These are phyloP conservation scores for Luperina nickerlii DNA, from an alignment of 2,888 invertebrate species.

Conservation along the genomic window DNA sequence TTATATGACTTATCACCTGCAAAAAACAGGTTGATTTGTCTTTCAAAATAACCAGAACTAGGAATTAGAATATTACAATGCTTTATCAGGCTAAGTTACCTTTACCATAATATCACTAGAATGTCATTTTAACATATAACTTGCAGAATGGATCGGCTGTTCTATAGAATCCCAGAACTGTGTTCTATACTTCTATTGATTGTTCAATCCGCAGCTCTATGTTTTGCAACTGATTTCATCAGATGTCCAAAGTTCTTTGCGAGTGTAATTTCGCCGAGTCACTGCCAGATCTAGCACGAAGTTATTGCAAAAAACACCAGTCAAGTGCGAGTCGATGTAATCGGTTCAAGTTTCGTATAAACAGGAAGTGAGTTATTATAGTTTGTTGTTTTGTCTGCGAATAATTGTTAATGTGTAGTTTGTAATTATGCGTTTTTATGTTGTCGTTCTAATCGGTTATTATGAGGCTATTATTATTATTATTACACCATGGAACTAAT, in stretches of 20 bases:
- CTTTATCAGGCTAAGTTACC: too few species aligned
- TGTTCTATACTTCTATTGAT: neutral
- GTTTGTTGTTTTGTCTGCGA: constrained; percentile 18
- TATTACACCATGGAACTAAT: constrained; percentile 10
- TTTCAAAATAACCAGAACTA: neutral
- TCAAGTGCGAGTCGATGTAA: constrained; percentile 35
- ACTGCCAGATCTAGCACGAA: constrained; percentile 16
- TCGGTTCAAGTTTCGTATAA: constrained; percentile 18
- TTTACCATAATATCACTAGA: too few species aligned
- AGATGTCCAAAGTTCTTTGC: constrained; percentile 17
- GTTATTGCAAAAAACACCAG: constrained; percentile 32
- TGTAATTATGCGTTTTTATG: constrained; percentile 35
- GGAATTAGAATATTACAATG: neutral
- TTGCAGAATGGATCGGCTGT: too few species aligned
- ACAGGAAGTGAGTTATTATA: constrained; percentile 42
- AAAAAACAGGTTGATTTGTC: neutral
- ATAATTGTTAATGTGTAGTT: constrained; percentile 29
- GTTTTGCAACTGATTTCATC: constrained; percentile 31
- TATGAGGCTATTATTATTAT: too few species aligned
- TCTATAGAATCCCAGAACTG: neutral
- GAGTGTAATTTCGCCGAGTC: constrained; percentile 20
- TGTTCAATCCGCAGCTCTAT: neutral
- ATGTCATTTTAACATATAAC: too few species aligned
- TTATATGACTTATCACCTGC: neutral
- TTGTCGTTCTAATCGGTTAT: constrained; percentile 14